Conservation (phyloP, 2,797 vertebrate genomes). For the Chaetophractus vellerosus region DNA sequence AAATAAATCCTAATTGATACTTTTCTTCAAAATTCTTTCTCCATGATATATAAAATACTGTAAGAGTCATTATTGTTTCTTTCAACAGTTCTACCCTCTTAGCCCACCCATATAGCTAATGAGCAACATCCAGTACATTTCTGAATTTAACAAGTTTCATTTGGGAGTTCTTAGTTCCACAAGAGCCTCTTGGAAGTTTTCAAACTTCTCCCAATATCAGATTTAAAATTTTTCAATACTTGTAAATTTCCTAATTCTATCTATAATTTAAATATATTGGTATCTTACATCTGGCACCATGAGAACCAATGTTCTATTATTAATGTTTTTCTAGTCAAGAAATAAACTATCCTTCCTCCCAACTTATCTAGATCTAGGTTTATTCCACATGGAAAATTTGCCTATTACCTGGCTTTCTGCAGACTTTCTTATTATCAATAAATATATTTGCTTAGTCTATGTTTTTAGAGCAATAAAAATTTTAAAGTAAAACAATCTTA, state of each 20-base stretch:
- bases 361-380: background rate
- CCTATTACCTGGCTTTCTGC: background rate
- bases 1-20: background rate
- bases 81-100: background rate
- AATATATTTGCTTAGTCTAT: background rate
- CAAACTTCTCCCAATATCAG: background rate
- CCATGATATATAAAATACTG: background rate
- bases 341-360: background rate
- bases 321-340: background rate
- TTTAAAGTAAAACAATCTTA: background rate
- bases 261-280: background rate
- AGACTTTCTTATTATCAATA: constrained; percentile 31
- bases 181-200: constrained; percentile 10
- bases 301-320: background rate
- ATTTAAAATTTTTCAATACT: background rate
- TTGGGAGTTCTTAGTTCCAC: background rate
- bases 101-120: background rate
- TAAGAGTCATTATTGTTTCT: background rate
- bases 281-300: background rate
- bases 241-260: background rate
- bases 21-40: background rate
- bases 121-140: background rate
- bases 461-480: constrained; percentile 39
- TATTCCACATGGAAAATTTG: background rate
- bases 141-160: background rate